Percentiles rank a stretch among this genome's conserved stretches.
Conservation (phyloP, 2,797 vertebrate species). For the Platyrinchus mystaceus region DNA sequence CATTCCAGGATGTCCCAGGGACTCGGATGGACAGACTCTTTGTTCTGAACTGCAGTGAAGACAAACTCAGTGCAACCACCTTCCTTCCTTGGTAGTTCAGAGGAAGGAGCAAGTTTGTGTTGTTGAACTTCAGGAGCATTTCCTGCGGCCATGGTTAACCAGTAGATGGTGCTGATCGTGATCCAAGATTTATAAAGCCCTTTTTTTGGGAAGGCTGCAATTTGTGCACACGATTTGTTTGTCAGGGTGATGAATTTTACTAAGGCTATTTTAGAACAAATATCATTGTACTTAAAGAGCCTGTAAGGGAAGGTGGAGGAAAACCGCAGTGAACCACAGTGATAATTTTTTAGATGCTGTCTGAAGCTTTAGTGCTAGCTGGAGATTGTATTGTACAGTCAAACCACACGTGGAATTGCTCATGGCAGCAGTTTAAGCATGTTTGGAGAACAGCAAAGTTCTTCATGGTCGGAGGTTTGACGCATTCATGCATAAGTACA, state of each 20-base stretch:
- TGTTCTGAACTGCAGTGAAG: neutral
- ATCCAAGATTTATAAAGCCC: neutral
- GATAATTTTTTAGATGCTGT: neutral
- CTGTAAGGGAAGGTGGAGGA: neutral
- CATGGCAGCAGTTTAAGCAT: neutral
- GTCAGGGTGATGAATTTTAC: neutral
- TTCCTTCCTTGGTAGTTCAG: neutral
- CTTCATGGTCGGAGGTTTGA: neutral
- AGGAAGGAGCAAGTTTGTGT: neutral
- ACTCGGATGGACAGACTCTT: neutral
- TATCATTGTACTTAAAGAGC: neutral
- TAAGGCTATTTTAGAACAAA: neutral
- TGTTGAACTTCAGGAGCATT: neutral
- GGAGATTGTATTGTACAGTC: neutral
- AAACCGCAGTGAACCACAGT: neutral
- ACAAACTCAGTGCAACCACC: neutral
- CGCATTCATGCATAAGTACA: fast-evolving
- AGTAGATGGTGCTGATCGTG: neutral
- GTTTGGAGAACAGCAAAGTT: neutral
- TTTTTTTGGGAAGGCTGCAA: neutral
- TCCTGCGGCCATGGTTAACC: neutral
- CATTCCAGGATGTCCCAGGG: neutral
- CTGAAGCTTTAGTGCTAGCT: neutral
- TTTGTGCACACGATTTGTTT: neutral
- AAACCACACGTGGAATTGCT: neutral